These are phyloP conservation scores for Mionectes macconnelli DNA, from an alignment of 2,113 vertebrate genomes.

Conservation along the genomic window DNA sequence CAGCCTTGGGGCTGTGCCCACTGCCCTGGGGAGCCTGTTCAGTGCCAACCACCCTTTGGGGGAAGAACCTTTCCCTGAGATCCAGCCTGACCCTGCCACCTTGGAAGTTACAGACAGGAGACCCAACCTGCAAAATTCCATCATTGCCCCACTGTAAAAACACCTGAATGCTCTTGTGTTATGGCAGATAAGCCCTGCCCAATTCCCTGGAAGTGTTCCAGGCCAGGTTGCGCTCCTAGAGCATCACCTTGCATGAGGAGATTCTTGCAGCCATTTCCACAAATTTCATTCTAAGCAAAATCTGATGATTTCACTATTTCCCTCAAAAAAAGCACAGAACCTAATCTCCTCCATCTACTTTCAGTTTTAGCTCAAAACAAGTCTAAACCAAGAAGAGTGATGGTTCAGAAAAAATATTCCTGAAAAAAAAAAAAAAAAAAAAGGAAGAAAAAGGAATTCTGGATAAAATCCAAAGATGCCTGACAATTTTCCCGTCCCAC, in stretches of 20 bases:
- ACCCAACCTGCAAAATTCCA: background rate
- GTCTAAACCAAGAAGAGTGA: background rate
- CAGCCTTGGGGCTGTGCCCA: too few relatives aligned
- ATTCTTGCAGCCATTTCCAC: background rate
- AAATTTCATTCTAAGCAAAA: background rate
- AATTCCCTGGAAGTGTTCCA: background rate
- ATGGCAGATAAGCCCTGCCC: background rate
- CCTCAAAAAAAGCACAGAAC: background rate
- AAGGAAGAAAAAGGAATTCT: background rate
- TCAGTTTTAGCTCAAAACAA: constrained; percentile 35
- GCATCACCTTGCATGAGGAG: background rate
- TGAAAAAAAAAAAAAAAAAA: background rate
- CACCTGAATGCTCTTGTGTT: background rate
- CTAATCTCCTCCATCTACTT: constrained; percentile 45
- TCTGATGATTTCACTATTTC: constrained; percentile 25
- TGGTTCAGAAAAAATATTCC: constrained; percentile 1
- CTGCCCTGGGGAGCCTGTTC: too few relatives aligned
- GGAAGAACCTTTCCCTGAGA: too few relatives aligned
- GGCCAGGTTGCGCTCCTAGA: background rate
- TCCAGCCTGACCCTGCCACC: too few relatives aligned
- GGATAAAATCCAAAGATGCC: background rate
- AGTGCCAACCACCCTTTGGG: too few relatives aligned
- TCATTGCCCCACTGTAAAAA: background rate
- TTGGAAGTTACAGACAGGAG: background rate
- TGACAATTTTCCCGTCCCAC: constrained; percentile 51